Percentiles rank a stretch among this genome's conserved stretches.
phyloP scores from a whole-genome alignment of 2,888 invertebrate genomes.

The Acrocyrtus sp. region DNA sequence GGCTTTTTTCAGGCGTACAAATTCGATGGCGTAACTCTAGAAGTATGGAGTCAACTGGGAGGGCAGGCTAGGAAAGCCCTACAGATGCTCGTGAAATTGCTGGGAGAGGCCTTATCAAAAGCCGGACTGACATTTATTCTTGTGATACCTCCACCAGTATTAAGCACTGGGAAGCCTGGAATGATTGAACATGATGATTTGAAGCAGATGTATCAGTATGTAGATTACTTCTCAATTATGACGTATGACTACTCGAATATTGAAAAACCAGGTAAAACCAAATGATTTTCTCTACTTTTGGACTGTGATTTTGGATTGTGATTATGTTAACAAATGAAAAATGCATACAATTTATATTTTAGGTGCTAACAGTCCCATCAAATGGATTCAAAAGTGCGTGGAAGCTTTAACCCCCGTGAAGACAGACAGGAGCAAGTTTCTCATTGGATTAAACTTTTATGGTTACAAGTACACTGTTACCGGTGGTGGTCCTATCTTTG shows the following conservation, averaged over 20 bases:
- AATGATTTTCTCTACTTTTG: constrained; percentile 14
- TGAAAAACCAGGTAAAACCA: constrained; percentile 77
- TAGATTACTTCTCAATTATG: constrained; percentile 94
- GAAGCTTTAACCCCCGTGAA: constrained; percentile 75
- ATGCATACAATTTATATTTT: constrained; percentile 60
- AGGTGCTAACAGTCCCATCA: constrained; percentile 89
- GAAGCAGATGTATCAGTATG: constrained; percentile 78
- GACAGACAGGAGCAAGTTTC: constrained; percentile 77
- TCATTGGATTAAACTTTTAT: constrained; percentile 93
- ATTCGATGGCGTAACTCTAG: constrained; percentile 91
- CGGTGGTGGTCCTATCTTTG: constrained; percentile 85
- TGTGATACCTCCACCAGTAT: constrained; percentile 79
- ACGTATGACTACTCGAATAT: constrained; percentile 92
- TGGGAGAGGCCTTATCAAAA: constrained; percentile 70
- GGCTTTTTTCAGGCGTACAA: constrained; percentile 74
- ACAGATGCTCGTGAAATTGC: constrained; percentile 71
- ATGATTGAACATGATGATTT: constrained; percentile 81
- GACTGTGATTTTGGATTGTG: too few relatives aligned
- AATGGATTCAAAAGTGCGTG: constrained; percentile 84
- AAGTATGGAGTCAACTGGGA: constrained; percentile 88
- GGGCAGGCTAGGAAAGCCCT: constrained; percentile 71
- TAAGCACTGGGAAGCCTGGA: constrained; percentile 66
- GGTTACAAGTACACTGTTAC: constrained; percentile 87
- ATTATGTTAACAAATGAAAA: neutral
- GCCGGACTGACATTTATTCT: constrained; percentile 74